Evolutionary conservation across 2,888 invertebrate species (phyloP).

Genomic region (Tenthredo scrophulariae): DNA sequence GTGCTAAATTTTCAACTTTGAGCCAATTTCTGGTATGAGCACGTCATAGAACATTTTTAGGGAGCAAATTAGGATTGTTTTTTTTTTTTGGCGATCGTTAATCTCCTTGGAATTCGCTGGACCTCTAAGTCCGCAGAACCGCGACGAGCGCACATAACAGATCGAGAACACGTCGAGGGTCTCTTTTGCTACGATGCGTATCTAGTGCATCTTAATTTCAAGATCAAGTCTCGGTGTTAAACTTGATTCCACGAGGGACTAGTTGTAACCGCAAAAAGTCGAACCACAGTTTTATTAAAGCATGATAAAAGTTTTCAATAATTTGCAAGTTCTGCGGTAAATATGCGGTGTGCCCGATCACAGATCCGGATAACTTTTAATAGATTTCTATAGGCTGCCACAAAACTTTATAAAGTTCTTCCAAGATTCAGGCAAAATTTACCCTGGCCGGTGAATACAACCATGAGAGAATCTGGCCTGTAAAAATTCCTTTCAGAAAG

Average conservation of each 20-base stretch:
- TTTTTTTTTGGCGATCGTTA: not conserved
- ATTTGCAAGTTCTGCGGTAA: not conserved
- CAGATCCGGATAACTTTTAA: not conserved
- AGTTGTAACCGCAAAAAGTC: not conserved
- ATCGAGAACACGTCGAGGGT: slow-evolving; percentile 19
- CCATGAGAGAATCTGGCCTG: not conserved
- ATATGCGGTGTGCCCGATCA: not conserved
- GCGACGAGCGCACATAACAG: not conserved
- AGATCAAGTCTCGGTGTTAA: slow-evolving; percentile 19
- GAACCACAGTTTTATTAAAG: not conserved
- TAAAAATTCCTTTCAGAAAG: not conserved
- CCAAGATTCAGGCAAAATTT: not conserved
- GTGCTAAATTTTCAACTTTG: slow-evolving; percentile 1
- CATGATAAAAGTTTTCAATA: not conserved
- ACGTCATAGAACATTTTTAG: not conserved
- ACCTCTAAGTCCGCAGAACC: slow-evolving; percentile 21
- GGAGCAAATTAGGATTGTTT: not conserved
- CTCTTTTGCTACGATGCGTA: slow-evolving; percentile 1
- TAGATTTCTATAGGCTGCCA: not conserved
- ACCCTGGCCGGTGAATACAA: not conserved
- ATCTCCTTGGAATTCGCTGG: not conserved
- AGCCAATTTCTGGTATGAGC: not conserved
- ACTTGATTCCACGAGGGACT: not conserved
- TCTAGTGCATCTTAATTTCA: slow-evolving; percentile 38
- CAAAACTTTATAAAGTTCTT: not conserved